Evolutionary conservation across 92 coral and sea anemone genomes (phyloP), one percentile per base, ranked within the genome.

Genomic region (Nematostella vectensis): DNA sequence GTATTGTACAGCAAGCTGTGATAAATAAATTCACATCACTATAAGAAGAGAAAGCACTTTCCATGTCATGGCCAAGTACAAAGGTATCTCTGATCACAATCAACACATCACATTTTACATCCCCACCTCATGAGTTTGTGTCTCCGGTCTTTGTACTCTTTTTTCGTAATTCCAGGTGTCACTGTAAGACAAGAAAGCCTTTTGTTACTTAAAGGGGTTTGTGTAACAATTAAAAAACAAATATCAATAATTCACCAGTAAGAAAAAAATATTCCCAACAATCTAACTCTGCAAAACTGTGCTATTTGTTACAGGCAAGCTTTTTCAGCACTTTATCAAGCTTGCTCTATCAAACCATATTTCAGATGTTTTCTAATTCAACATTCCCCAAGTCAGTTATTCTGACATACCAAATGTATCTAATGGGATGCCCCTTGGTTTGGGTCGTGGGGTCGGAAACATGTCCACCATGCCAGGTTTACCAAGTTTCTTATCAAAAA

Each of bases 161-260:
- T 80, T 49, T 88, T 82, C 2, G 99, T 78, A 38, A 86, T 75
- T 16, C 99, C 99, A 25, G 96, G 93, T 24, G 99, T 93, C 21
- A 93, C 99, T 93, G 31, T 4, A 85, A 65, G 54, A 49, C 54
- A 25, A 2, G 24, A 18, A 61, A 0, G 27, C 8, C 40, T 33
- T 33, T 33, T 33, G 40, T 15, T 33, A 6, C 40, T 33, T 6
- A 33, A 33, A 15, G 40, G 40, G 8, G 40, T 33, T 33, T 15
- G 40, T 33, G 6, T 33, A 33, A 6, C 8, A 15, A 33, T 6
- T 33, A 6, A 33, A 6, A 33, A 15, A 33, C 15, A 33, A 33
- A 15, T 6, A 33, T 6, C 40, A 15, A 33, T 6, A 6, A 6
- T 33, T 33, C 40, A 33, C 6, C 40, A 33, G n/a, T n/a, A n/a